Conservation (phyloP, 1,140 invertebrate species). For the Pectinophora gossypiella region DNA sequence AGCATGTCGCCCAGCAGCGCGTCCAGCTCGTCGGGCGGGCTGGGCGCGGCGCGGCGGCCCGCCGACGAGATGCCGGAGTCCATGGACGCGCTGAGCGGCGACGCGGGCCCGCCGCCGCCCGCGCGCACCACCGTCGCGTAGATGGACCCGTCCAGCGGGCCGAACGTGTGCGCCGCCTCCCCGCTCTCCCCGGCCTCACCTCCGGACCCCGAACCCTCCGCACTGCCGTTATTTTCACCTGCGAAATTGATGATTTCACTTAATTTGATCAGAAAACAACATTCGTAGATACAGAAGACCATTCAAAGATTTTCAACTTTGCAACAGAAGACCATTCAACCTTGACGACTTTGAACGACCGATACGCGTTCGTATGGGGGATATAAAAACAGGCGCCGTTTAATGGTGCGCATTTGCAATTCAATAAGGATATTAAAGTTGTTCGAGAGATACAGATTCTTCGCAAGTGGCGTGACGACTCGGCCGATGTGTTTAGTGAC, state of each 20-base stretch:
- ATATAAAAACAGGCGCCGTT: background rate
- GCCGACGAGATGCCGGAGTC: constrained; percentile 89
- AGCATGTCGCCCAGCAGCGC: constrained; percentile 87
- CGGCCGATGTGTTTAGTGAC: constrained; percentile 8
- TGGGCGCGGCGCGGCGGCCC: constrained; percentile 74
- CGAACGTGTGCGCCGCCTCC: constrained; percentile 81
- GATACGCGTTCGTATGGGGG: too few relatives aligned
- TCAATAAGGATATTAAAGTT: background rate
- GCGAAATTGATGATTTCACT: too few relatives aligned
- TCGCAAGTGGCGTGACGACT: background rate
- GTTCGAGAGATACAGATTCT: background rate
- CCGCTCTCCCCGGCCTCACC: constrained; percentile 75
- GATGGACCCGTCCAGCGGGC: constrained; percentile 91
- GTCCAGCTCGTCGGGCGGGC: constrained; percentile 64
- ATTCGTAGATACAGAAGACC: too few relatives aligned
- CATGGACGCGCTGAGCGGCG: constrained; percentile 87
- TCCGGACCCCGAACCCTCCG: constrained; percentile 84
- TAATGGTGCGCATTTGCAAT: background rate
- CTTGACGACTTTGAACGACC: background rate
- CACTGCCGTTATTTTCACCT: constrained; percentile 74
- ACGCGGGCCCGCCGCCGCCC: constrained; percentile 75
- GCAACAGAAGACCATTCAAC: too few relatives aligned
- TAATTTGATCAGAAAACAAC: too few relatives aligned
- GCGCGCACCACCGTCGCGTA: constrained; percentile 86
- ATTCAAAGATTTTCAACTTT: too few relatives aligned